Evolutionary conservation across 2,888 invertebrate species (phyloP), one percentile per base, ranked within the genome.

Genomic region (Protophormia terraenovae): DNA sequence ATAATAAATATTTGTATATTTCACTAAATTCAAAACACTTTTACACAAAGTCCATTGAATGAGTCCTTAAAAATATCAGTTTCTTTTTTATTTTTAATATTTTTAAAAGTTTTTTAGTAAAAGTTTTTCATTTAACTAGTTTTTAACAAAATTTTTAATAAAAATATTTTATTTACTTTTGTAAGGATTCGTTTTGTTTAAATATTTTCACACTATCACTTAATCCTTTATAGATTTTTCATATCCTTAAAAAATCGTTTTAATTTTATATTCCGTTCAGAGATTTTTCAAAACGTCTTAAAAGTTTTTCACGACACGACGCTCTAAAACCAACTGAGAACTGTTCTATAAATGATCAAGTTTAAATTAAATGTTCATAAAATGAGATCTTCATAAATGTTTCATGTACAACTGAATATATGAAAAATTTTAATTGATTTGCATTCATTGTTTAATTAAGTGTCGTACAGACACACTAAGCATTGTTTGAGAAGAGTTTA

Each of bases 321-420:
- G 55, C 32, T 67, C 47, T 53, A 84, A 58, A 62, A 64, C 55
- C 76, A 83, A 87, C 87, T 87, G 82, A 87, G 71, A 76, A 67
- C 32, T 77, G 24, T 78, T 84, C 62, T 35, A 67, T 12, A 64
- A 72, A 29, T 80, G 84, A 78, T 86, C 76, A 71, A 79, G 82
- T 80, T 83, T 87, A 87, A 87, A 86, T 86, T 82, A 62, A 64
- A 38, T 82, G 64, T 55, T 78, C 77, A 72, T 77, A 76, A 19
- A 84, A 45, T 71, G 29, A 32, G 16, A 47, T 83, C 55, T 82
- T 53, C 19, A 14, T n/a, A 67, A 58, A 77, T 6, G 32, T 22
- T 69, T 53, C 32, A 45, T 45, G 45, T 19, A 75, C 12, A 16
- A 64, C 24, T 27, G 35, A 45, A 19, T 38, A 10, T 60, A 53